Evolutionary conservation across 2,888 invertebrate genomes (phyloP).

Genomic region (Liopterus haemorrhoidalis): DNA sequence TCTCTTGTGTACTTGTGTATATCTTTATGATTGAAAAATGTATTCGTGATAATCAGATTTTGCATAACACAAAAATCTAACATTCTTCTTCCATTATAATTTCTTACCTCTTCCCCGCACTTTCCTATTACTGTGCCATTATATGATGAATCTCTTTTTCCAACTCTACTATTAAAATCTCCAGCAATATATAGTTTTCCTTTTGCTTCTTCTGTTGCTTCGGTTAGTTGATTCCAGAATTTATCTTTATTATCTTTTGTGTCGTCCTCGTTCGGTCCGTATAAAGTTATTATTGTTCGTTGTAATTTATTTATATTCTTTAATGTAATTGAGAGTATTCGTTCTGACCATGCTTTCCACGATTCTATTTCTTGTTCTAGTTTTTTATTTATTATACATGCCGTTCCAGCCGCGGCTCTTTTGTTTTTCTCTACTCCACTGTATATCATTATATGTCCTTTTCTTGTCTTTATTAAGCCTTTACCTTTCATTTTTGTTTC

Average conservation of each 20-base stretch:
- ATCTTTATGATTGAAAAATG: conserved; percentile 12
- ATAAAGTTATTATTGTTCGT: conserved; percentile 10
- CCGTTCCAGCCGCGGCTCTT: conserved; percentile 13
- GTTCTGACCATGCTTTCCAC: conserved; percentile 17
- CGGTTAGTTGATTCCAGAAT: conserved; percentile 17
- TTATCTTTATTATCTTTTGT: conserved; percentile 13
- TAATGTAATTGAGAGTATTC: conserved; percentile 16
- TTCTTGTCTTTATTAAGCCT: conserved; percentile 14
- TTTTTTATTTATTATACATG: conserved; percentile 8
- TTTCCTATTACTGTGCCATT: conserved; percentile 15
- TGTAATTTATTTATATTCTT: no score
- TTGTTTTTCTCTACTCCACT: conserved; percentile 15
- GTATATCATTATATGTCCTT: conserved; percentile 20
- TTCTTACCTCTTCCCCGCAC: conserved; percentile 19
- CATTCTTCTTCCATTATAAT: conserved; percentile 22
- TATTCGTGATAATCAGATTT: conserved; percentile 12
- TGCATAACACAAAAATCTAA: conserved; percentile 18
- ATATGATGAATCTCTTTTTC: conserved; percentile 6
- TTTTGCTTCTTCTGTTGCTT: conserved; percentile 6
- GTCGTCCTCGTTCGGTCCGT: conserved; percentile 16
- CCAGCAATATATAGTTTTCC: conserved; percentile 11
- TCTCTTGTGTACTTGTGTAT: conserved; percentile 15
- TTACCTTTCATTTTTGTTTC: conserved; percentile 21
- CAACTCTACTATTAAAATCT: conserved; percentile 18
- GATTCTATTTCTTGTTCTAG: conserved; percentile 11